Evolutionary conservation across 2,113 vertebrate genomes (phyloP), one percentile per base, ranked within the genome.

Genomic region (Apus apus): DNA sequence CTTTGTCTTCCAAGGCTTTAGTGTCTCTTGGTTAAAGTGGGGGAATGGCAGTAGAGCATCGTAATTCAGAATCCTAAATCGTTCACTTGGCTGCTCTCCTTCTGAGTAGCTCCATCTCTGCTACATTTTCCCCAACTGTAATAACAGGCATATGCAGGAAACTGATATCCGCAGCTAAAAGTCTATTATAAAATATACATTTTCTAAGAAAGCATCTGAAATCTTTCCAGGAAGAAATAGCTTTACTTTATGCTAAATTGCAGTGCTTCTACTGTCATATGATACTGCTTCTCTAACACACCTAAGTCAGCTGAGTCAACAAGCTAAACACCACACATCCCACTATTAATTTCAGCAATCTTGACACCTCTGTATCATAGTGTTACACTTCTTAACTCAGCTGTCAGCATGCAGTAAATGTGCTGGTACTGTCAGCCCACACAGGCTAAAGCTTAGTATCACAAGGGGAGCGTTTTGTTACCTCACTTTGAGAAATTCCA

Each of bases 261-360:
- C 57, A 62, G 25, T 58, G 50, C 65, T 73, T 88, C 50, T 87
- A 6, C 67, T 89, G 48, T 57, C 67, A 34, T 45, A 32, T 58
- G 88, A 53, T 83, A 20, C 61, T 34, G 73, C 70, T 95, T 67
- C 46, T 82, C 53, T 43, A 87, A 46, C 54, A 22, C 83, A 87
- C 86, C 92, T 74, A 9, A 96, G 93, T 67, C 87, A 91, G 75
- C 95, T 96, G 94, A 91, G 67, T 93, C 92, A 94, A 94, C 87
- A 76, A 90, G 65, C 48, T 54, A 51, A 96, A 68, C 62, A 30
- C 68, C 17, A 65, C 50, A 79, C 76, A 81, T 66, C 79, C 68
- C 58, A 6, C 50, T 81, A 94, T 95, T 96, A 94, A 94, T 90
- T 96, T 93, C 91, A 79, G 81, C 62, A 91, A 34, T 74, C 57